A percentile compares a stretch with the other conserved stretches of the same genome.
Evolutionary conservation across 2,797 vertebrate species (phyloP).

Genomic region (Rhabdophis nuchalis): DNA sequence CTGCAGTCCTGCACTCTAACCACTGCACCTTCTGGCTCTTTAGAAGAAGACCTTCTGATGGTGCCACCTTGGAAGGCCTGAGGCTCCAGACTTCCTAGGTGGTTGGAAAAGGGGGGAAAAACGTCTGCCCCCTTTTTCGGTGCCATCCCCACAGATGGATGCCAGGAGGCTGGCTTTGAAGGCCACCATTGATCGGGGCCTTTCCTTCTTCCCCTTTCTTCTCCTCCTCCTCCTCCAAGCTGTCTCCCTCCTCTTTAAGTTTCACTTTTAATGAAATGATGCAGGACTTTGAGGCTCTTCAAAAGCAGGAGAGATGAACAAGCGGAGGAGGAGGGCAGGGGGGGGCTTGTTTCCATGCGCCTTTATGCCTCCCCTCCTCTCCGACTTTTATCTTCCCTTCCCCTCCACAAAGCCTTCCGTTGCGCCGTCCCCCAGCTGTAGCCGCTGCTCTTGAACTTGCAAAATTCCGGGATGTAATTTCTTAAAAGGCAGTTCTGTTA

Average conservation of each 20-base stretch:
- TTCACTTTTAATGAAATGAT: conserved; percentile 33
- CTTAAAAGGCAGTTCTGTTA: not conserved
- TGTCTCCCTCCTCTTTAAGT: not conserved
- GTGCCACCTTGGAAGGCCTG: too few relatives aligned
- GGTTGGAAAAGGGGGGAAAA: not conserved
- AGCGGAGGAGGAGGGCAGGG: not conserved
- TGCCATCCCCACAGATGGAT: not conserved
- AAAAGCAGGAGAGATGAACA: not conserved
- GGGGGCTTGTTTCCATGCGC: not conserved
- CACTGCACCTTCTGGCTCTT: too few relatives aligned
- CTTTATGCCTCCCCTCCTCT: not conserved
- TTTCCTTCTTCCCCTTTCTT: not conserved
- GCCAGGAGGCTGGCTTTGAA: not conserved
- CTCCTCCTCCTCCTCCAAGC: not conserved
- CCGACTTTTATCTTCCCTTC: not conserved
- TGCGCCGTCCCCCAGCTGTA: not conserved
- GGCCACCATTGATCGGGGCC: not conserved
- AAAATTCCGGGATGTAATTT: not conserved
- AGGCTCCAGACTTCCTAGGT: not conserved
- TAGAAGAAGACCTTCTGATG: not conserved
- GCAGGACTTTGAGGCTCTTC: not conserved
- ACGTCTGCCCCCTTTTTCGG: not conserved
- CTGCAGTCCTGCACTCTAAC: too few relatives aligned
- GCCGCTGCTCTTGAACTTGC: not conserved
- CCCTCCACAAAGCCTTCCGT: not conserved